Evolutionary conservation across 1,140 invertebrate species (phyloP), one percentile per base, ranked within the genome.

Genomic region (Conopomorpha cramerella): DNA sequence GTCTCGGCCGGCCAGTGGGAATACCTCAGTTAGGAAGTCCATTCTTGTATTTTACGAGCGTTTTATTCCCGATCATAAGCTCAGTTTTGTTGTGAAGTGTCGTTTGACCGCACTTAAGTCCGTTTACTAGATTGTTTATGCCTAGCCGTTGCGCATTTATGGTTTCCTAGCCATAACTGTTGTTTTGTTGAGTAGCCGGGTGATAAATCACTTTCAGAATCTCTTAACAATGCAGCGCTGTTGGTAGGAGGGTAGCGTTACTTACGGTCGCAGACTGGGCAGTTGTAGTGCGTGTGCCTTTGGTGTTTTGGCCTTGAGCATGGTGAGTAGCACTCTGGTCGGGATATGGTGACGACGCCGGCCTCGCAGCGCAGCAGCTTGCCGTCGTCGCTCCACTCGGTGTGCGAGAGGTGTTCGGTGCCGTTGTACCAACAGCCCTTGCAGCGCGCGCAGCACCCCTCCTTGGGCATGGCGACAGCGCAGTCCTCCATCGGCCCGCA

Each of bases 321-420:
- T 0, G 90, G 88, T 8, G 86, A 85, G 57, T 92, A 88, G 58
- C 93, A 96, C 38, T 87, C 84, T 12, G 88, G 79, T 34, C 80
- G 77, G 1, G 90, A 89, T 49, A 89, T 84, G 1, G 92, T 96
- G 38, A 93, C 79, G 17, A 95, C 87, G 7, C 91, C 91, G 12
- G 90, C 91, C 58, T 89, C 84, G 67, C 92, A 95, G 16, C 84
- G 81, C 43, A 87, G 73, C 37, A 86, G 74, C 37, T 74, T 76
- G 53, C 91, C 94, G 0, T 89, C 85, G 48, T 92, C 84, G 16
- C 80, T 78, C 90, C 91, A 93, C 58, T 90, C 88, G 0, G 86
- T 84, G 26, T 89, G 88, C 23, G 90, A 92, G 2, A 79, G 77
- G 52, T 90, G 84, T 16, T 86, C 79, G 1, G 82, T 70, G 3